phyloP scores from a whole-genome alignment of 2,797 vertebrate species.

The Lagocephalus sceleratus region DNA sequence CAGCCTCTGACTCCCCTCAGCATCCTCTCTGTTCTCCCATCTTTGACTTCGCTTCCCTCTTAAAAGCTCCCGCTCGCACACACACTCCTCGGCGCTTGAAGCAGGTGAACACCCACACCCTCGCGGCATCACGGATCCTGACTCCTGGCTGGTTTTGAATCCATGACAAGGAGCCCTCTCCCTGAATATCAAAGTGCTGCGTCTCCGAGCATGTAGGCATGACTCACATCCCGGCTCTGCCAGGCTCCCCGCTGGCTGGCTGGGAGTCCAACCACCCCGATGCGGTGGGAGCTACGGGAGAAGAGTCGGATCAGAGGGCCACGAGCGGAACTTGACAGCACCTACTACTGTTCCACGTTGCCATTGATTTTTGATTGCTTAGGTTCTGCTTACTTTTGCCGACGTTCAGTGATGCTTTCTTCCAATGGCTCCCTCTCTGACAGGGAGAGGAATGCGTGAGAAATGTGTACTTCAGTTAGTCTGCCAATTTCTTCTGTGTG shows the following conservation, averaged over 20 bases:
- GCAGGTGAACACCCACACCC: slow-evolving; percentile 68
- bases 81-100: slow-evolving; percentile 53
- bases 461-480: slow-evolving; percentile 66
- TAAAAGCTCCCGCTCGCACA: slow-evolving; percentile 47
- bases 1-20: slow-evolving; percentile 14
- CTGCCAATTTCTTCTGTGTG: slow-evolving; percentile 56
- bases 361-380: slow-evolving; percentile 51
- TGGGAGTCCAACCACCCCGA: slow-evolving; percentile 37
- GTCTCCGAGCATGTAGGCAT: slow-evolving; percentile 60
- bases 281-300: slow-evolving; percentile 41
- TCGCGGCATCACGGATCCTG: slow-evolving; percentile 47
- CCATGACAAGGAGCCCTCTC: slow-evolving; percentile 61
- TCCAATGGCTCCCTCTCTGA: slow-evolving; percentile 10
- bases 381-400: slow-evolving; percentile 34
- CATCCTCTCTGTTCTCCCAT: slow-evolving; percentile 25
- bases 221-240: slow-evolving; percentile 54
- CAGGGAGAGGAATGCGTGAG: slow-evolving; percentile 31
- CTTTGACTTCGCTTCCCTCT: slow-evolving; percentile 49
- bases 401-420: slow-evolving; percentile 36
- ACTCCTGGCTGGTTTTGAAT: slow-evolving; percentile 62
- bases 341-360: slow-evolving; percentile 48
- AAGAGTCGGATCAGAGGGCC: slow-evolving; percentile 42
- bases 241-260: slow-evolving; percentile 51
- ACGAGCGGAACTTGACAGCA: slow-evolving; percentile 28
- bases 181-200: slow-evolving; percentile 69